Conservation (phyloP, 2,113 vertebrate species). For the Poicephalus gulielmi region DNA sequence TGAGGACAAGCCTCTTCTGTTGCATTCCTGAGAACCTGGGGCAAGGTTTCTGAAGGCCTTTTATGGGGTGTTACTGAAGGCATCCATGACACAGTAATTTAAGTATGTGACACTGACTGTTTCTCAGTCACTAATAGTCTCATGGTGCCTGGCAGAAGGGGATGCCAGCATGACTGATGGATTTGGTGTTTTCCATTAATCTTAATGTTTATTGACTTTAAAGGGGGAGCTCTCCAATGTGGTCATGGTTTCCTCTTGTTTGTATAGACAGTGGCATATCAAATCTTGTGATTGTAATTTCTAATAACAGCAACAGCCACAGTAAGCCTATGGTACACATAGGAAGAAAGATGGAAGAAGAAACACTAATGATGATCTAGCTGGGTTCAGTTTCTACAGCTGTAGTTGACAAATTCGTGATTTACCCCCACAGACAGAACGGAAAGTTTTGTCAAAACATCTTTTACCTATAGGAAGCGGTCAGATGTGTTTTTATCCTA, state of each 20-base stretch:
- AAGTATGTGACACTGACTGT: not conserved
- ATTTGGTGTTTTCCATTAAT: not conserved
- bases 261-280: not conserved
- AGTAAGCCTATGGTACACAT: rapidly evolving
- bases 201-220: not conserved
- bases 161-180: not conserved
- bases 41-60: not conserved
- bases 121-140: not conserved
- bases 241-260: not conserved
- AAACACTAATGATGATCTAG: not conserved
- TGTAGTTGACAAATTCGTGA: not conserved
- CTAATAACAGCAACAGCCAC: not conserved
- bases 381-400: not conserved
- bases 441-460: not conserved
- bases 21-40: not conserved
- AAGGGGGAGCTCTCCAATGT: not conserved
- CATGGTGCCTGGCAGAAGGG: not conserved
- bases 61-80: not conserved
- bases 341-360: not conserved
- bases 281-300: not conserved
- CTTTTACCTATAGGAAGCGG: not conserved
- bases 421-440: not conserved
- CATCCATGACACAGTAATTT: not conserved
- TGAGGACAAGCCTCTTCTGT: not conserved
- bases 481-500: not conserved